Base-by-base conservation (phyloP, 2,888 invertebrate genomes). In the Drosophila niveifrons region DNA sequence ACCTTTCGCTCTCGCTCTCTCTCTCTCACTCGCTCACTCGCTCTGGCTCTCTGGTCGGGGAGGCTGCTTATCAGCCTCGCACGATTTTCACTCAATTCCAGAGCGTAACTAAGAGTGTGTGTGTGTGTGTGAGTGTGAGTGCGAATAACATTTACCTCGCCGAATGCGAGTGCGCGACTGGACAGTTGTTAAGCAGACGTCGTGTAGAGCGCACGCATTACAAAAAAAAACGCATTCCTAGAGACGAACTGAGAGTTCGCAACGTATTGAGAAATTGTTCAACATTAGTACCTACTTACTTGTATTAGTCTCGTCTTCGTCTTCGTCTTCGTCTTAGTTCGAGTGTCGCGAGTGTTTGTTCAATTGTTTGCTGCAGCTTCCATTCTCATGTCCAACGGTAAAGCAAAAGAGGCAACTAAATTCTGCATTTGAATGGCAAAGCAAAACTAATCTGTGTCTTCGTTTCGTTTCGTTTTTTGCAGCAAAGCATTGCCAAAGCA, bases 401-500 rank as follows among this genome's bases (percentile, higher is more conserved):
- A 59, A 57, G 11, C 3, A 7, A 15, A 8, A 9, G 0, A 7
- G 4, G 8, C 0, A 61, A 17, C 8, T 0, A 9, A 39, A 63
- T 44, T 31, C 29, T 8, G 8, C 3, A 15, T 15, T 34, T 31
- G 31, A 1, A 9, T 10, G 10, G 10, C 31, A 9, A 36, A n/a
- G n/a, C n/a, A n/a, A n/a, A n/a, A 36, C n/a, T 11, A 36, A 36
- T 36, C n/a, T 36, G n/a, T n/a, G 31, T 31, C 3, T 31, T 3
- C 23, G 48, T 34, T 18, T 15, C 36, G 7, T 15, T 29, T n/a
- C n/a, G n/a, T n/a, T n/a, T n/a, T n/a, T 4, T 34, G 46, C 75
- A 82, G 80, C 79, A 46, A 82, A 75, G 68, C 41, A 48, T 52
- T 70, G 64, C 72, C 71, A 74, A 46, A 76, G 61, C 46, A 17